Evolutionary conservation across 2,888 invertebrate species (phyloP), one percentile per base, ranked within the genome.

Genomic region (Eupithecia tripunctaria): DNA sequence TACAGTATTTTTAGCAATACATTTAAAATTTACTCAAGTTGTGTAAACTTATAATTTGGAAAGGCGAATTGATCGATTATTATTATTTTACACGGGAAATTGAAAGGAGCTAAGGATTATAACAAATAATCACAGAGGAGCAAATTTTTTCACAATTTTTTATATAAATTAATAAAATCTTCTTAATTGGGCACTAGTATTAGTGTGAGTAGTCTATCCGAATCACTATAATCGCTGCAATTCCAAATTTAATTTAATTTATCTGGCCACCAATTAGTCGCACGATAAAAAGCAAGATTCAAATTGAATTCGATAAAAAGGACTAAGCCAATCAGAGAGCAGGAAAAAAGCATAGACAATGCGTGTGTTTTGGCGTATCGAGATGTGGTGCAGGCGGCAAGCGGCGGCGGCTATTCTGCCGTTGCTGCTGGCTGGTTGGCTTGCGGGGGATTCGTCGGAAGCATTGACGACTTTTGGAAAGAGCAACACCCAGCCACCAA

Each of bases 401-500:
- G 87, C 88, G n/a, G 88, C 88, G 36, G 89, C 91, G 62, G 91
- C 88, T 77, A 89, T 93, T 36, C 84, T 94, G 82, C 87, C 90
- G 56, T 75, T 94, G 43, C 82, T 94, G 51, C 84, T 95, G 41
- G 84, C 86, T 43, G 89, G 90, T 0, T 94, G 93, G 91, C 85
- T 93, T 69, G 91, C 91, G 0, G 93, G 95, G 0, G 90, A 93
- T 64, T 91, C 92, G 12, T 95, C 96, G 1, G 95, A 96, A 81
- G 96, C 96, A 1, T 89, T 96, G 73, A 96, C 96, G 1, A 96
- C 96, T 25, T 96, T 96, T 80, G 96, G 96, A 60, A 96, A 96
- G 88, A 95, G 95, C 74, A 95, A 95, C 83, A 95, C 96, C 18
- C 95, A 94, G 80, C 92, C 95, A 43, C 95, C 96, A 14, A 95